These are phyloP conservation scores for Streblospio benedicti DNA, from an alignment of 1,140 invertebrate genomes.

Conservation along the genomic window DNA sequence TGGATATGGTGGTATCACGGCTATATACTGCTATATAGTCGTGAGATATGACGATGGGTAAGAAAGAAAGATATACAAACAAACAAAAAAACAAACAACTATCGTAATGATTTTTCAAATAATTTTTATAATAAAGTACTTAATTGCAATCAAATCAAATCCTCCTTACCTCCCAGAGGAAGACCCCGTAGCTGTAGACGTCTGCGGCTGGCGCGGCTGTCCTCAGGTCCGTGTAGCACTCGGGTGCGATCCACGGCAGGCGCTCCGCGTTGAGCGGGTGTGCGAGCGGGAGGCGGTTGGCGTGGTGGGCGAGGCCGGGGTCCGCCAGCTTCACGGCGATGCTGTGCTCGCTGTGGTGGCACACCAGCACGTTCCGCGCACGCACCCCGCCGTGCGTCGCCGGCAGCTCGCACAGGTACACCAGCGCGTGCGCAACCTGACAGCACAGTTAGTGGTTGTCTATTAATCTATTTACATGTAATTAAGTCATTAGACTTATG, in stretches of 20 bases:
- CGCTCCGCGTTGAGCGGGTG: not conserved
- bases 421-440: no score
- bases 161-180: conserved; percentile 30
- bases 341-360: conserved; percentile 7
- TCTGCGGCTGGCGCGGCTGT: conserved; percentile 19
- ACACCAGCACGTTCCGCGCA: conserved; percentile 20
- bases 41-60: no score
- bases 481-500: no score
- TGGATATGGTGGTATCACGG: no score
- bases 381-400: conserved; percentile 20
- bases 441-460: no score
- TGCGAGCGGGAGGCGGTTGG: conserved; percentile 9
- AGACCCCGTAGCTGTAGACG: conserved; percentile 26
- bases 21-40: no score
- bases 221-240: conserved; percentile 17
- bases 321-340: conserved; percentile 20
- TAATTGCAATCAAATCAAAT: no score
- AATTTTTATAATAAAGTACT: no score
- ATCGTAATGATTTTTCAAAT: no score
- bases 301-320: conserved; percentile 19
- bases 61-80: no score
- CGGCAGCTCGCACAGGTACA: not conserved
- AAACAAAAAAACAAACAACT: no score
- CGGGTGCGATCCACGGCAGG: conserved; percentile 27
- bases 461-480: no score